phyloP scores from a whole-genome alignment of 2,888 invertebrate species.

The Rugalucina vietnamica region DNA sequence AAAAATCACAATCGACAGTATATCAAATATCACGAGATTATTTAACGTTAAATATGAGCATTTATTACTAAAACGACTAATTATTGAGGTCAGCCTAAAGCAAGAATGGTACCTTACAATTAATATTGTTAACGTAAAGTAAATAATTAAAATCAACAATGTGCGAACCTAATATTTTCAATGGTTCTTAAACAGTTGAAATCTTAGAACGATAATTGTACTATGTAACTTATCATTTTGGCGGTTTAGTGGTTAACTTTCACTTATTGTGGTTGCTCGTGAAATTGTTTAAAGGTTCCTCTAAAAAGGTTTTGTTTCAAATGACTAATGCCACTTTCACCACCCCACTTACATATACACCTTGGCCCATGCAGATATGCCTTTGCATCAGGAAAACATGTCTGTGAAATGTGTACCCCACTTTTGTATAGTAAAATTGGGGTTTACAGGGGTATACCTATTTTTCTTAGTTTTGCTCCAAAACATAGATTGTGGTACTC shows the following conservation, averaged over 20 bases:
- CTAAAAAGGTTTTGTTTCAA: no score
- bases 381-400: no score
- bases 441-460: no score
- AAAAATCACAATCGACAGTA: background rate
- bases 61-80: slow-evolving; percentile 1
- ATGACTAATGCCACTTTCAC: no score
- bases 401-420: no score
- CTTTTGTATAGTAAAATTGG: no score
- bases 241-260: slow-evolving; percentile 2
- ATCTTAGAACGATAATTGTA: background rate
- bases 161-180: background rate
- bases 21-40: background rate
- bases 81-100: background rate
- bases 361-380: no score
- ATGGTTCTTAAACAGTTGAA: background rate
- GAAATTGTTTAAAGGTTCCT: no score
- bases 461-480: no score
- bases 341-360: no score
- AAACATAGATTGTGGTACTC: no score
- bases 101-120: background rate
- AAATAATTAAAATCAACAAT: slow-evolving; percentile 6
- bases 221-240: background rate
- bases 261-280: background rate
- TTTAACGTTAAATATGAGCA: background rate
- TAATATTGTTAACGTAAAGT: slow-evolving; percentile 4